Conservation (phyloP, 2,113 vertebrate genomes). For the Calypte anna region DNA sequence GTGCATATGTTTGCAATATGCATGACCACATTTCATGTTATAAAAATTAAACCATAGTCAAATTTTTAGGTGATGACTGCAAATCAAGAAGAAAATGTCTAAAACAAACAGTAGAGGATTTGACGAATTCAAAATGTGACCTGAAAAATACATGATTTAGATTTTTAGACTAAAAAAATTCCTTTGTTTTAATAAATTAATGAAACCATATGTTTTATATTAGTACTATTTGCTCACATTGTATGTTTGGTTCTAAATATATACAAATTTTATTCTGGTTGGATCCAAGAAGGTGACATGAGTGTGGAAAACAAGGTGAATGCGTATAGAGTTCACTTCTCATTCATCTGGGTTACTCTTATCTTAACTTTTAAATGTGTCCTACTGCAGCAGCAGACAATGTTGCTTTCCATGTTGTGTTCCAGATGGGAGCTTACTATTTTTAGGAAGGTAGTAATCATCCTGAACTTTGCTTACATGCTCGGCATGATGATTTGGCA, state of each 20-base stretch:
- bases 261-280: slow-evolving; percentile 70
- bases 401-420: slow-evolving; percentile 38
- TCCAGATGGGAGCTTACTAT: slow-evolving; percentile 14
- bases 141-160: not conserved
- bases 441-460: slow-evolving; percentile 50
- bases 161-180: not conserved
- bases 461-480: not conserved
- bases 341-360: slow-evolving; percentile 56
- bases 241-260: slow-evolving; percentile 45
- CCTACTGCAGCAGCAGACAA: slow-evolving; percentile 11
- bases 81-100: not conserved
- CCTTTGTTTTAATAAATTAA: slow-evolving; percentile 9
- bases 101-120: slow-evolving; percentile 1
- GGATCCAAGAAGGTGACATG: slow-evolving; percentile 33
- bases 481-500: not conserved
- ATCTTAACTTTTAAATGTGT: slow-evolving; percentile 39
- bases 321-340: slow-evolving; percentile 31
- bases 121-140: not conserved
- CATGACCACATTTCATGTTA: not conserved
- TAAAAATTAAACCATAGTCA: not conserved
- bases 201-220: slow-evolving; percentile 43
- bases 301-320: slow-evolving; percentile 43
- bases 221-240: slow-evolving; percentile 44
- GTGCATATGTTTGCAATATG: slow-evolving; percentile 13
- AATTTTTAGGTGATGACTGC: not conserved